Evolutionary conservation across 92 coral and sea anemone species (phyloP).

Genomic region (Epizoanthus fatuus): DNA sequence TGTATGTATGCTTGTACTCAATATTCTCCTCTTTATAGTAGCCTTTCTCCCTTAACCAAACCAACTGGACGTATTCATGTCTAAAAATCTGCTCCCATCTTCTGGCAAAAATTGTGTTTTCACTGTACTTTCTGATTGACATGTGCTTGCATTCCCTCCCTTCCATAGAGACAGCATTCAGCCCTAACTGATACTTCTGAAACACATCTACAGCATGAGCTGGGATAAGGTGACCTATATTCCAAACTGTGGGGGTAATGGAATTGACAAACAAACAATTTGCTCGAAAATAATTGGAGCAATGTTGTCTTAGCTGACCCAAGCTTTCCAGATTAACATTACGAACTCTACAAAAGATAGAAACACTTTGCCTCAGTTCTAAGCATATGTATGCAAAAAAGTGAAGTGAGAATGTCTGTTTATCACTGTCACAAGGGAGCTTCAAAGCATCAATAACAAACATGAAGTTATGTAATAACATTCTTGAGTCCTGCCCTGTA

Average conservation of each 20-base stretch:
- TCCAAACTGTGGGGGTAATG: constrained; percentile 76
- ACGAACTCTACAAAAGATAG: constrained; percentile 73
- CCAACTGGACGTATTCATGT: constrained; percentile 72
- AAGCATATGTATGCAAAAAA: constrained; percentile 76
- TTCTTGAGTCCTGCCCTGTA: constrained; percentile 85
- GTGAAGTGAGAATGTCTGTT: constrained; percentile 71
- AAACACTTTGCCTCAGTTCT: constrained; percentile 77
- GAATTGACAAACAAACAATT: constrained; percentile 63
- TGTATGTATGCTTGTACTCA: constrained; percentile 75
- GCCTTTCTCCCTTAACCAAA: constrained; percentile 75
- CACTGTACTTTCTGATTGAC: constrained; percentile 65
- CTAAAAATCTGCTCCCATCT: constrained; percentile 78
- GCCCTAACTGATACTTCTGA: constrained; percentile 70
- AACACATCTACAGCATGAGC: constrained; percentile 77
- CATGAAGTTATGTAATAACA: constrained; percentile 87
- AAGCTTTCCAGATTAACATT: constrained; percentile 61
- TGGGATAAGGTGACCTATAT: constrained; percentile 74
- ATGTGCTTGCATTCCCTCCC: constrained; percentile 76
- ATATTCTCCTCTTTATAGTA: constrained; percentile 53
- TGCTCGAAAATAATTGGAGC: constrained; percentile 71
- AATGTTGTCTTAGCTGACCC: constrained; percentile 62
- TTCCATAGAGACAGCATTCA: constrained; percentile 77
- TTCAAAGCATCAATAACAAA: constrained; percentile 68
- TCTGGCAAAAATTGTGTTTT: constrained; percentile 66
- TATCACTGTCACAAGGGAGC: constrained; percentile 70